Percentiles rank a stretch among this genome's conserved stretches.
phyloP scores from a whole-genome alignment of 2,113 vertebrate genomes.

The Seriola dumerili region DNA sequence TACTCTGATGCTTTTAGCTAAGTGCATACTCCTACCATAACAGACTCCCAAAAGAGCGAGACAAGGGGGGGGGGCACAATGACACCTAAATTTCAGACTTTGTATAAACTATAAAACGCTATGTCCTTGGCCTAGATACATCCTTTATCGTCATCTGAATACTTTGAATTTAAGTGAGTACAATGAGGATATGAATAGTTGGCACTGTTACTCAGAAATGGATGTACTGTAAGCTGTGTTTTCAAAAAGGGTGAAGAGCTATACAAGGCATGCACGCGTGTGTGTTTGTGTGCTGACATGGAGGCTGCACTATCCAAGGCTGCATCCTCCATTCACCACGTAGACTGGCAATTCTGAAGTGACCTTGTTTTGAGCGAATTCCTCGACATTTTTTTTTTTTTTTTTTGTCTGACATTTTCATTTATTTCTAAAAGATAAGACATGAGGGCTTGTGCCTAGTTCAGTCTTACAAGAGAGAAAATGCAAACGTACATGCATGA shows the following conservation, averaged over 20 bases:
- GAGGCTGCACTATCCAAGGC: conserved; percentile 34
- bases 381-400: conserved; percentile 88
- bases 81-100: conserved; percentile 80
- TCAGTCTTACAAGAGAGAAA: conserved; percentile 27
- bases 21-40: conserved; percentile 80
- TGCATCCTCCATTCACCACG: conserved; percentile 69
- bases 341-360: conserved; percentile 81
- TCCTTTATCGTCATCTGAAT: conserved; percentile 66
- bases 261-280: conserved; percentile 10
- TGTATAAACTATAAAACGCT: conserved; percentile 76
- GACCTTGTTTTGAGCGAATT: conserved; percentile 88
- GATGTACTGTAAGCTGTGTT: conserved; percentile 29
- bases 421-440: conserved; percentile 85
- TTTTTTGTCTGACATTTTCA: conserved; percentile 92
- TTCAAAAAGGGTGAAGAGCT: conserved; percentile 40
- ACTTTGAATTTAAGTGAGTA: conserved; percentile 62
- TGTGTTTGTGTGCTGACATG: conserved; percentile 21
- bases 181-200: conserved; percentile 69
- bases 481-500: conserved; percentile 10
- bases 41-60: conserved; percentile 74
- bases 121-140: conserved; percentile 79
- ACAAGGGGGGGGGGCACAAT: conserved; percentile 47
- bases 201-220: conserved; percentile 41
- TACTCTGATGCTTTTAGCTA: conserved; percentile 83
- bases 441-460: background rate